A percentile compares a stretch with the other conserved stretches of the same genome.
Evolutionary conservation across 1,140 invertebrate species (phyloP).

Genomic region (Drusus annulatus): DNA sequence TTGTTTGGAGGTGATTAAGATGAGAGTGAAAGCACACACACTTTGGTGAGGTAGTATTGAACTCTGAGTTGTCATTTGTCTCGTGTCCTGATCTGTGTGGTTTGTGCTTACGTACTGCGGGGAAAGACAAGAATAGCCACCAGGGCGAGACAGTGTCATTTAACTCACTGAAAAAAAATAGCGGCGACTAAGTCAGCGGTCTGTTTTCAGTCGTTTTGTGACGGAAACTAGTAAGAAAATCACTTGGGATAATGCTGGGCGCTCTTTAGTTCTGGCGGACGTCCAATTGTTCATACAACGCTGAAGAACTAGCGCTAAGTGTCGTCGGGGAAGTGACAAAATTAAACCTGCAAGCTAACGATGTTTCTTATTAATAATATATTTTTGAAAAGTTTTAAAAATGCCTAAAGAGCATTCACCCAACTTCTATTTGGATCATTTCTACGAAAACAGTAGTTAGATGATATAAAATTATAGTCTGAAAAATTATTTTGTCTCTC

Average conservation of each 20-base stretch:
- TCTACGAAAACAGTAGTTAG: too few relatives aligned
- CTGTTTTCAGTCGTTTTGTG: constrained; percentile 51
- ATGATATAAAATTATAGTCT: too few relatives aligned
- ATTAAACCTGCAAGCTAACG: neutral
- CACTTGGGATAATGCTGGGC: constrained; percentile 48
- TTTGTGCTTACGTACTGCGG: neutral
- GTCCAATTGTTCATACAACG: constrained; percentile 51
- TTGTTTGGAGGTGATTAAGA: neutral
- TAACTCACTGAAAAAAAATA: constrained; percentile 36
- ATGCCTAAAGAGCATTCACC: too few relatives aligned
- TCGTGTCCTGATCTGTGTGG: too few relatives aligned
- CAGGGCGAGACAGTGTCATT: constrained; percentile 42
- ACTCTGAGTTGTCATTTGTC: neutral
- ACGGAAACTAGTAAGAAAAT: constrained; percentile 59
- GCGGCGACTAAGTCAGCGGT: constrained; percentile 10
- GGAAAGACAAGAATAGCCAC: constrained; percentile 23
- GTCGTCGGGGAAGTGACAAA: constrained; percentile 21
- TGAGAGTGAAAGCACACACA: neutral
- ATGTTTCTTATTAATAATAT: too few relatives aligned
- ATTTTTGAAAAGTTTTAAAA: too few relatives aligned
- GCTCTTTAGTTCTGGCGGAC: constrained; percentile 48
- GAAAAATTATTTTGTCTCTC: too few relatives aligned
- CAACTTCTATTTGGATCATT: too few relatives aligned
- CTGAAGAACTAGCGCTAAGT: constrained; percentile 37
- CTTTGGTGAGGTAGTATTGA: neutral